Base-by-base conservation (phyloP, 2,888 invertebrate genomes). In the Cheilosia impressa region DNA sequence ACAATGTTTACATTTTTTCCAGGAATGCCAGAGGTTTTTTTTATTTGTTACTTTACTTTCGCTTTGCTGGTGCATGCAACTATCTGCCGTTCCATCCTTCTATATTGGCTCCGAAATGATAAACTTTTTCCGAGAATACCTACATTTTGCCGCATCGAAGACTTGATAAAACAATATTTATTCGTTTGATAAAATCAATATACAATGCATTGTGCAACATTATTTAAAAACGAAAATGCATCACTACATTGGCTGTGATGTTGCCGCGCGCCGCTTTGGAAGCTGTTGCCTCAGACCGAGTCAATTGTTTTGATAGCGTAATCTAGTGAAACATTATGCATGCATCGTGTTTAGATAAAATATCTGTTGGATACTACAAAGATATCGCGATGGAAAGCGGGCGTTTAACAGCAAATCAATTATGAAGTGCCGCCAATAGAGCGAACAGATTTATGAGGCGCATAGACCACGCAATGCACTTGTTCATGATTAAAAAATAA, bases 361-460 rank as follows among this genome's bases (percentile, higher is more conserved):
- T 22, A 65, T 13, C 6, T 9, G 47, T 31, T 24, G 13, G 10
- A 24, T 15, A 38, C 47, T 57, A 47, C 34, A 45, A 45, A 69
- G 58, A 69, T 58, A 45, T 5, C 6, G 43, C 27, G n/a, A 15
- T 22, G 24, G 9, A 47, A 13, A 4, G 50, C 22, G 27, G 3
- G 47, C 17, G 58, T 19, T 72, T 41, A 72, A 43, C 72, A 72
- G 50, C 60, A 43, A 34, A 60, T 62, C 41, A 60, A 62, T 73
- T 53, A 73, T 63, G 41, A 73, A 73, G 43, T 45, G 73, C 52
- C 43, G 53, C 73, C 63, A 47, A 72, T 63, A 34, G 53, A 62
- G 53, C 27, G 52, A 53, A 72, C 19, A 22, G 52, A 73, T 73
- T 73, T 73, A 73, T 73, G 62, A 43, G 62, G 62, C 62, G 72